Conservation (phyloP, 2,888 invertebrate species). For the Ormyrus thymus region DNA sequence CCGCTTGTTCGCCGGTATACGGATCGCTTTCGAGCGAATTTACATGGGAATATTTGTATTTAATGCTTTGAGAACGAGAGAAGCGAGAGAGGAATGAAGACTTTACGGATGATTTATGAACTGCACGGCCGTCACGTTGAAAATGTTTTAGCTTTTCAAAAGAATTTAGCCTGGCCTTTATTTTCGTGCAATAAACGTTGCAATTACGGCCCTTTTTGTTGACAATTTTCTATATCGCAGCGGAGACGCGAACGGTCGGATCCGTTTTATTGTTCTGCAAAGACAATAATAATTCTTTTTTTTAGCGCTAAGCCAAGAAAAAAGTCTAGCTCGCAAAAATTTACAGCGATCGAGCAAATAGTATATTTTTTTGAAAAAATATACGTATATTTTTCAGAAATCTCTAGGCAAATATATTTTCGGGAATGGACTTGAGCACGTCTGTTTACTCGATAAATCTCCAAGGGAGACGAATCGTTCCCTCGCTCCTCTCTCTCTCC, state of each 20-base stretch:
- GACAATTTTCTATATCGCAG: no score
- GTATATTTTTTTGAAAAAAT: constrained; percentile 21
- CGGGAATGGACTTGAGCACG: constrained; percentile 56
- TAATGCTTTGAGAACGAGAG: constrained; percentile 30
- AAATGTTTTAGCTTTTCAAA: constrained; percentile 28
- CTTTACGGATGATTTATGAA: constrained; percentile 46
- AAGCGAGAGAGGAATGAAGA: constrained; percentile 33
- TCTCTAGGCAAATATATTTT: constrained; percentile 58
- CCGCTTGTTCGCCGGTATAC: constrained; percentile 17
- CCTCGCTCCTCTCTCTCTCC: constrained; percentile 59
- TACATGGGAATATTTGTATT: constrained; percentile 53
- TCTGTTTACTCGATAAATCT: constrained; percentile 59
- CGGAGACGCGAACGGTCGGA: no score
- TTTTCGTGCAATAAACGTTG: neutral
- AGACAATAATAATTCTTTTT: constrained; percentile 5
- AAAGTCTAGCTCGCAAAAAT: neutral
- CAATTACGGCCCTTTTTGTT: no score
- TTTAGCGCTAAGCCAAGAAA: neutral
- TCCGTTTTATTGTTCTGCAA: neutral
- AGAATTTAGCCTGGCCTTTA: constrained; percentile 20
- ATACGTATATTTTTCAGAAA: constrained; percentile 53
- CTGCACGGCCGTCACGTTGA: neutral
- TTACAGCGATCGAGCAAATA: neutral
- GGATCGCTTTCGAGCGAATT: constrained; percentile 41
- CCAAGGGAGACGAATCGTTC: constrained; percentile 56